Percentiles rank a stretch among this genome's conserved stretches.
Evolutionary conservation across 2,888 invertebrate species (phyloP).

Genomic region (Yponomeuta sedellus): DNA sequence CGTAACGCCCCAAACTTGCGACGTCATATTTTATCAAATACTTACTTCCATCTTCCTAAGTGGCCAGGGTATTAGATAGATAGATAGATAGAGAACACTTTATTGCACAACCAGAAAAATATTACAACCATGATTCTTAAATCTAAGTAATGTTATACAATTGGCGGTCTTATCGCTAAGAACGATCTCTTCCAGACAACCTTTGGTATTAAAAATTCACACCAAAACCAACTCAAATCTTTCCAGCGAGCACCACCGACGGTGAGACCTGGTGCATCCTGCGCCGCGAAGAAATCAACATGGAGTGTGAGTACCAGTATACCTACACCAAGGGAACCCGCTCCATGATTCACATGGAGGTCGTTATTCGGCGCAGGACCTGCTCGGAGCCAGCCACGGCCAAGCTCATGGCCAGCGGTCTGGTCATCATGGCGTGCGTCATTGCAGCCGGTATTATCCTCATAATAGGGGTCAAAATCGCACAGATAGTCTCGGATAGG

Average conservation of each 20-base stretch:
- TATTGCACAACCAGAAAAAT: too few relatives aligned
- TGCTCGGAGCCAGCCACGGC: conserved; percentile 57
- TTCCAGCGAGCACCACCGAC: conserved; percentile 31
- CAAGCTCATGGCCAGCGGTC: conserved; percentile 45
- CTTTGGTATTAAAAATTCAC: too few relatives aligned
- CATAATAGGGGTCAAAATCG: conserved; percentile 55
- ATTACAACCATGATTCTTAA: too few relatives aligned
- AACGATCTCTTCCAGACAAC: too few relatives aligned
- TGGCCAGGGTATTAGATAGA: too few relatives aligned
- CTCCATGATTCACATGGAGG: conserved; percentile 48
- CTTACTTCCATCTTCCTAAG: too few relatives aligned
- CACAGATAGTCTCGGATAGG: conserved; percentile 65
- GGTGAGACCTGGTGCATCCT: conserved; percentile 50
- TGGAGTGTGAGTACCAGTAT: conserved; percentile 60
- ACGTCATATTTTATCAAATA: too few relatives aligned
- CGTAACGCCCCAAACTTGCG: too few relatives aligned
- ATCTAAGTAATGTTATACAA: too few relatives aligned
- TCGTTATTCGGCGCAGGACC: conserved; percentile 48
- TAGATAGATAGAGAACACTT: too few relatives aligned
- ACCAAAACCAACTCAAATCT: too few relatives aligned
- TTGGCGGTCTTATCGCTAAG: too few relatives aligned
- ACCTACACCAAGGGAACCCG: conserved; percentile 50
- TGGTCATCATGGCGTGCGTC: conserved; percentile 61
- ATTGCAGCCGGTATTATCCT: conserved; percentile 62
- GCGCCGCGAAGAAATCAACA: conserved; percentile 39